These are phyloP conservation scores for Spicauda simplicius DNA, from an alignment of 2,888 invertebrate genomes.

Conservation along the genomic window DNA sequence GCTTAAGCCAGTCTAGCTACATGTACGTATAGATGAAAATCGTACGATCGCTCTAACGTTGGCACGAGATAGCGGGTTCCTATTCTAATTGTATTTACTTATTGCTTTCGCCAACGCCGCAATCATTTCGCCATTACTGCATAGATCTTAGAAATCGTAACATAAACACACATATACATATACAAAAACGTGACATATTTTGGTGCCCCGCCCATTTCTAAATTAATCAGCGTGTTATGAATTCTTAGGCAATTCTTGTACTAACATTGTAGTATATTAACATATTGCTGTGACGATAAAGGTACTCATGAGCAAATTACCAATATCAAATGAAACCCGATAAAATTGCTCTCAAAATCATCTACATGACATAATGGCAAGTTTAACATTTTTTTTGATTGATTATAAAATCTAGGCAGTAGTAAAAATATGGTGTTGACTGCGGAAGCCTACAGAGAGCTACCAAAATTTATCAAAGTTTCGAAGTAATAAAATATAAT, in stretches of 20 bases:
- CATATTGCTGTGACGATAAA: too few species aligned
- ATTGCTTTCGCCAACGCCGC: constrained; percentile 19
- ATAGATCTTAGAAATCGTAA: not conserved
- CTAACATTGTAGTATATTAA: not conserved
- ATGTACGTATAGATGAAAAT: not conserved
- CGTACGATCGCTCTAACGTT: constrained; percentile 6
- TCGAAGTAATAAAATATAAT: too few species aligned
- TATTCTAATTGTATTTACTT: constrained; percentile 8
- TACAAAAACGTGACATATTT: not conserved
- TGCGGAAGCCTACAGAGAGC: too few species aligned
- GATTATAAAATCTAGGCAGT: too few species aligned
- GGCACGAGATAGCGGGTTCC: constrained; percentile 3
- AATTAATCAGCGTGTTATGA: not conserved
- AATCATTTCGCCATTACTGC: constrained; percentile 10
- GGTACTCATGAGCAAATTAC: too few species aligned
- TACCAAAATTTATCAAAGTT: too few species aligned
- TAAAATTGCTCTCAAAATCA: too few species aligned
- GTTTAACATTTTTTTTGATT: too few species aligned
- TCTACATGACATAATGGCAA: too few species aligned
- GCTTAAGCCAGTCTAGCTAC: too few species aligned
- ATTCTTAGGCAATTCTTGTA: not conserved
- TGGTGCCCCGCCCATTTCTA: constrained; percentile 1
- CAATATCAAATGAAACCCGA: too few species aligned
- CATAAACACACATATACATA: not conserved
- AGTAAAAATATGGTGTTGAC: too few species aligned